Percentiles rank a stretch among this genome's conserved stretches.
Conservation (phyloP, 2,888 invertebrate genomes). For the Lasioglossum vierecki region DNA sequence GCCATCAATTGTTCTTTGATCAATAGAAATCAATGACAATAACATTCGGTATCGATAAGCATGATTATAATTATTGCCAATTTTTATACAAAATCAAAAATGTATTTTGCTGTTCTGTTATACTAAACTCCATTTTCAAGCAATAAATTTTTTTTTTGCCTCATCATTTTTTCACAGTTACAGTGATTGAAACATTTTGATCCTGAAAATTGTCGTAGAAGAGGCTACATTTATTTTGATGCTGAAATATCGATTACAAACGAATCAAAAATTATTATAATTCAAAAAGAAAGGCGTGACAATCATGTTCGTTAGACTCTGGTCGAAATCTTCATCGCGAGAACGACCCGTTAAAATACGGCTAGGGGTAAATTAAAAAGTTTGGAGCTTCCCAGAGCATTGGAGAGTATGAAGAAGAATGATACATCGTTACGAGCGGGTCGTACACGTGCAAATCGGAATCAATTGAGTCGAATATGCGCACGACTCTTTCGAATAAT, state of each 20-base stretch:
- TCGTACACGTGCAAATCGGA: slow-evolving; percentile 32
- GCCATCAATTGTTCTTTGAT: background rate
- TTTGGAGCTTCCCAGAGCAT: background rate
- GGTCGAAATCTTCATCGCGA: no score
- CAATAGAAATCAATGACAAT: background rate
- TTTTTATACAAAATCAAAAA: background rate
- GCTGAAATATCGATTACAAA: no score
- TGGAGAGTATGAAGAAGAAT: background rate
- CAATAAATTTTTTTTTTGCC: slow-evolving; percentile 82
- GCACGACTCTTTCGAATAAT: slow-evolving; percentile 5
- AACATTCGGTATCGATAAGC: slow-evolving; percentile 30
- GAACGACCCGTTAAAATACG: no score
- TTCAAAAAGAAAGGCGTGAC: no score
- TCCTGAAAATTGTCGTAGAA: no score
- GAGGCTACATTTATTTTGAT: no score
- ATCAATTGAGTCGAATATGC: slow-evolving; percentile 36
- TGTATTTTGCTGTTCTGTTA: slow-evolving; percentile 91
- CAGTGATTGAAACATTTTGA: no score
- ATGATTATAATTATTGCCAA: background rate
- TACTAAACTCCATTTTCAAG: slow-evolving; percentile 90
- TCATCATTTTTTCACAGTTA: no score
- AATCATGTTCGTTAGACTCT: no score
- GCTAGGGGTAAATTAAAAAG: no score
- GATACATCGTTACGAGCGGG: slow-evolving; percentile 79
- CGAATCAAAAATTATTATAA: no score